Conservation (phyloP, 2,113 vertebrate species). For the Corythoichthys haematopterus region DNA sequence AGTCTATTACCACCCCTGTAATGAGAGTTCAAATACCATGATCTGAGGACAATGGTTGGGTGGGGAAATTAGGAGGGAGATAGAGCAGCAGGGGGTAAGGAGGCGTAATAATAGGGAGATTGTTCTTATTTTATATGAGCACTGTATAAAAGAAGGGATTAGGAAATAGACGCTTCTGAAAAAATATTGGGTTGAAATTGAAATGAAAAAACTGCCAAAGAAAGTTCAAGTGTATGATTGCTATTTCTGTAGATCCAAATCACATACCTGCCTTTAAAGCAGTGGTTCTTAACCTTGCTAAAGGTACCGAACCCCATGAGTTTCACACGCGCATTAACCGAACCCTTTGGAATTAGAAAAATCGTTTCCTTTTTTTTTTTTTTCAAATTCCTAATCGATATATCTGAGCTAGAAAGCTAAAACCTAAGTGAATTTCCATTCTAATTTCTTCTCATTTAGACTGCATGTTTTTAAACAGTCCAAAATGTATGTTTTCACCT, state of each 20-base stretch:
- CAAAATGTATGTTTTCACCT: too few relatives aligned
- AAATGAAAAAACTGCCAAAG: not conserved
- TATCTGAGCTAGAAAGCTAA: too few relatives aligned
- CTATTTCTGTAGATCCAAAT: not conserved
- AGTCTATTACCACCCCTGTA: slow-evolving; percentile 56
- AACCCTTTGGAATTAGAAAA: too few relatives aligned
- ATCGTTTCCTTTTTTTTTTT: too few relatives aligned
- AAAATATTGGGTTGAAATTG: not conserved
- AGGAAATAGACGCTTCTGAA: slow-evolving; percentile 1
- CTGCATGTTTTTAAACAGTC: too few relatives aligned
- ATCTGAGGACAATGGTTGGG: slow-evolving; percentile 44
- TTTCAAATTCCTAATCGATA: too few relatives aligned
- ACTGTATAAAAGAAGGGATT: slow-evolving; percentile 5
- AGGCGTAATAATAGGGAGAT: not conserved
- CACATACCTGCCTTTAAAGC: not conserved
- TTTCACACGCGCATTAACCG: too few relatives aligned
- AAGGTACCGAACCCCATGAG: too few relatives aligned
- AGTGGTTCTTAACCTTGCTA: too few relatives aligned
- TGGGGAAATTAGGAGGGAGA: slow-evolving; percentile 17
- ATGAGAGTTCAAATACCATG: slow-evolving; percentile 50
- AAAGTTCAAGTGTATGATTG: not conserved
- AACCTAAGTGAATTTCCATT: too few relatives aligned
- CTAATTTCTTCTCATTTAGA: too few relatives aligned
- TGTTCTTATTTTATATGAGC: slow-evolving; percentile 6
- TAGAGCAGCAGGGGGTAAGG: slow-evolving; percentile 7